A percentile compares a stretch with the other conserved stretches of the same genome.
Conservation (phyloP, 2,113 vertebrate genomes). For the Pleuronectes platessa region DNA sequence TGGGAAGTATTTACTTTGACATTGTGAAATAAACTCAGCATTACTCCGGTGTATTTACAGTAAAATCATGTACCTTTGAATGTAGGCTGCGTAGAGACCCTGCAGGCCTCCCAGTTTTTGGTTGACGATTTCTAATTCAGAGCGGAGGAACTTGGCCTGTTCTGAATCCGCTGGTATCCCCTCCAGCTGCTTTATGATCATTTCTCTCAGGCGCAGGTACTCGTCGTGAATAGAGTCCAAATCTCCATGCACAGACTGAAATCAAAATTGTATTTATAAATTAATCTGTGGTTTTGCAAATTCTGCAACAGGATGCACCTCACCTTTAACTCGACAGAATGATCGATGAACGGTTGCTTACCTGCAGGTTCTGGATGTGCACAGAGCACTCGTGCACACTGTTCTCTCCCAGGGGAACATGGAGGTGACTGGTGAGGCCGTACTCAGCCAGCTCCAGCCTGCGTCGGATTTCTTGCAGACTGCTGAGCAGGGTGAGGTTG, state of each 20-base stretch:
- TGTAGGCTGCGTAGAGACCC: slow-evolving; percentile 87
- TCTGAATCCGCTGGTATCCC: slow-evolving; percentile 68
- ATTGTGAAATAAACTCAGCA: not conserved
- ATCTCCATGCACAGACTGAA: slow-evolving; percentile 73
- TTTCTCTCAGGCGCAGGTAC: slow-evolving; percentile 77
- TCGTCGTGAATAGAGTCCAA: slow-evolving; percentile 78
- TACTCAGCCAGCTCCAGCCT: slow-evolving; percentile 88
- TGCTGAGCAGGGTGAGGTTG: slow-evolving; percentile 80
- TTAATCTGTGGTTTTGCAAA: not conserved
- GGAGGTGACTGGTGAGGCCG: slow-evolving; percentile 85
- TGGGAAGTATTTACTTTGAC: not conserved
- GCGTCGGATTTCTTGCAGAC: slow-evolving; percentile 88
- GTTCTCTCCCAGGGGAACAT: slow-evolving; percentile 86
- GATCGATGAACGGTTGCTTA: slow-evolving; percentile 49
- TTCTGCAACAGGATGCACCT: no score
- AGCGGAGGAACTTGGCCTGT: slow-evolving; percentile 79
- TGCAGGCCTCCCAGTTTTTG: slow-evolving; percentile 90
- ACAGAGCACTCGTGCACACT: slow-evolving; percentile 87
- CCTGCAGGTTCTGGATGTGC: slow-evolving; percentile 90
- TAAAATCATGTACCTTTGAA: slow-evolving; percentile 85
- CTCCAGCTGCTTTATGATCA: slow-evolving; percentile 76
- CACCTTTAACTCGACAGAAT: not conserved
- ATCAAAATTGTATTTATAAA: not conserved
- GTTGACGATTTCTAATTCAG: slow-evolving; percentile 89
- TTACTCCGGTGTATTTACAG: not conserved